Base-by-base conservation (phyloP, 2,797 vertebrate genomes). In the Gobionotothen gibberifrons region DNA sequence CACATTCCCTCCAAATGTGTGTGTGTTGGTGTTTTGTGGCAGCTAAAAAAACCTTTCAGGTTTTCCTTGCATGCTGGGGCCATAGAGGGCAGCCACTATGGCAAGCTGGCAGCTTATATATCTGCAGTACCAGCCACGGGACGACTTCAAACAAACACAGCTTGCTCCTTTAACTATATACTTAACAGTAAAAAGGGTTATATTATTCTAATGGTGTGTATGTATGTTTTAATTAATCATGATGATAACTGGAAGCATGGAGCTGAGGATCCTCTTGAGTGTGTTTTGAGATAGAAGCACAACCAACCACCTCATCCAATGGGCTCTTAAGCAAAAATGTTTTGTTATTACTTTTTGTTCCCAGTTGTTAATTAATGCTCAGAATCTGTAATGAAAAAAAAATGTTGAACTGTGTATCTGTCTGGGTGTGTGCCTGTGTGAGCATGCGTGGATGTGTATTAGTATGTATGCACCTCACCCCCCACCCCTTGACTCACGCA, bases 181-280 rank as follows among this genome's bases (percentile, higher is more conserved):
- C 61, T 73, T 87, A 84, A 84, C 83, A 87, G 81, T 77, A 82
- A 82, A 82, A 85, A 54, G 60, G 74, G 81, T 87, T 87, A 85
- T 72, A 85, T 83, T 80, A 80, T 85, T 86, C 78, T 89, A 86
- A 92, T 80, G 78, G 76, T 87, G 75, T 90, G 70, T 88, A 68
- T 89, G 89, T 92, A 69, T 89, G 84, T 93, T 86, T 36, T 87
- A 88, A 89, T 36, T 92, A 86, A 89, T 88, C 90, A 94, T 93
- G 90, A 93, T 59, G 91, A 94, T 94, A 97, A 96, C 96, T 97
- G 96, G 95, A 97, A 96, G 86, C 88, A 82, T 77, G 81, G 82
- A 80, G 84, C 85, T 83, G 85, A 85, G 81, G 85, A 81, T 83
- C 70, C 82, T 86, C 85, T 61, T 69, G 78, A 76, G 82, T 81